Evolutionary conservation across 2,888 invertebrate species (phyloP).

Genomic region (Aphodius sticticus): DNA sequence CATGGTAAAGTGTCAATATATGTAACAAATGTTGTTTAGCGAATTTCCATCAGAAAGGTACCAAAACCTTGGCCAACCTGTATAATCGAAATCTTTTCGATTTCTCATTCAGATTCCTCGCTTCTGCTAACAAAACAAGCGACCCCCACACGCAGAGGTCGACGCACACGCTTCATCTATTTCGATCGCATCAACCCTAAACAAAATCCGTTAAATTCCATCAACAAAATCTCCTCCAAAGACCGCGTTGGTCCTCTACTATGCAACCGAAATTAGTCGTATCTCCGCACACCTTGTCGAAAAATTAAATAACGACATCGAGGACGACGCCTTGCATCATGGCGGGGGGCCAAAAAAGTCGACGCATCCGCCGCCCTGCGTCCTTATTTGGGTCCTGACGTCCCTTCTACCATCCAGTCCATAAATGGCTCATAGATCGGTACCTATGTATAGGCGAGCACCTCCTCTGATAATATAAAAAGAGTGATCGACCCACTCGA

Average conservation of each 20-base stretch:
- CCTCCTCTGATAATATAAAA: conserved; percentile 49
- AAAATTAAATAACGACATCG: no score
- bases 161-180: neutral
- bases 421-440: conserved; percentile 57
- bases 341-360: neutral
- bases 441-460: conserved; percentile 54
- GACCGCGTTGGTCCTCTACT: neutral
- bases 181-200: neutral
- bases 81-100: no score
- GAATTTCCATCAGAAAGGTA: no score
- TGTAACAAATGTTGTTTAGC: no score
- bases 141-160: neutral
- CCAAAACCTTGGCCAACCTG: no score
- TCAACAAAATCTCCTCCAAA: neutral
- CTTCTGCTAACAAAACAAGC: neutral
- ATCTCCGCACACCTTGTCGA: neutral
- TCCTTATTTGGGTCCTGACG: conserved; percentile 60
- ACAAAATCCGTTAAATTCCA: neutral
- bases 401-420: conserved; percentile 56
- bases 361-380: conserved; percentile 43
- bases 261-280: neutral
- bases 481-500: conserved; percentile 38
- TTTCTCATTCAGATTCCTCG: neutral
- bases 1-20: no score
- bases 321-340: neutral